These are phyloP conservation scores for Cyphomyrmex costatus DNA, from an alignment of 1,140 invertebrate species.

Conservation along the genomic window DNA sequence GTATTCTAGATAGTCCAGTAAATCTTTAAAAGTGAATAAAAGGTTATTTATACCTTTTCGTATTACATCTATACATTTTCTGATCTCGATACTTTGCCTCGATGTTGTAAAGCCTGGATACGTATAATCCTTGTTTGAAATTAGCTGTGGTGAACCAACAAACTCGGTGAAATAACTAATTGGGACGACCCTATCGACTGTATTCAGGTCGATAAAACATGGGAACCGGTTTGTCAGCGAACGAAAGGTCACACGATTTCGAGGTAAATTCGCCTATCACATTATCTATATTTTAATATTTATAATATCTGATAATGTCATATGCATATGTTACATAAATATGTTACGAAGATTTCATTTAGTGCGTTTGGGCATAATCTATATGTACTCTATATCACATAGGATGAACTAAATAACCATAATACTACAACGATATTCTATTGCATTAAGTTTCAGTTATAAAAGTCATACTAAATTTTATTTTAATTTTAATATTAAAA, in stretches of 20 bases:
- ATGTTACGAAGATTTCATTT: constrained; percentile 14
- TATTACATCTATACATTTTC: not conserved
- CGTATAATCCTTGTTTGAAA: constrained; percentile 37
- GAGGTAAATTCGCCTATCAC: constrained; percentile 3
- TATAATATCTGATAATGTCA: not conserved
- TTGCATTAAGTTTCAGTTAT: constrained; percentile 15
- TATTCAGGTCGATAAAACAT: constrained; percentile 68
- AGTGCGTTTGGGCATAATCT: constrained; percentile 3
- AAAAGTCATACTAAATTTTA: constrained; percentile 6
- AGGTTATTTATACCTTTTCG: not conserved
- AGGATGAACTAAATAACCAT: not conserved
- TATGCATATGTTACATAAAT: constrained; percentile 22
- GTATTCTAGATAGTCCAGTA: not conserved
- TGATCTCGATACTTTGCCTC: not conserved
- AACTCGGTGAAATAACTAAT: constrained; percentile 76
- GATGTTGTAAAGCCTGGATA: constrained; percentile 13
- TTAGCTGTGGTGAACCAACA: constrained; percentile 70
- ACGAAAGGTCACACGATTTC: constrained; percentile 31
- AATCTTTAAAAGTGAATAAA: not conserved
- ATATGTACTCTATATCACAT: not conserved
- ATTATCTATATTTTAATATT: constrained; percentile 37
- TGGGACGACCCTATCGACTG: constrained; percentile 64
- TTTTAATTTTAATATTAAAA: constrained; percentile 19
- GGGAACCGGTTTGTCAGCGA: not conserved
- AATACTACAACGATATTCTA: constrained; percentile 21